Conservation (phyloP, 1,140 invertebrate genomes). For the Drosophila tani region DNA sequence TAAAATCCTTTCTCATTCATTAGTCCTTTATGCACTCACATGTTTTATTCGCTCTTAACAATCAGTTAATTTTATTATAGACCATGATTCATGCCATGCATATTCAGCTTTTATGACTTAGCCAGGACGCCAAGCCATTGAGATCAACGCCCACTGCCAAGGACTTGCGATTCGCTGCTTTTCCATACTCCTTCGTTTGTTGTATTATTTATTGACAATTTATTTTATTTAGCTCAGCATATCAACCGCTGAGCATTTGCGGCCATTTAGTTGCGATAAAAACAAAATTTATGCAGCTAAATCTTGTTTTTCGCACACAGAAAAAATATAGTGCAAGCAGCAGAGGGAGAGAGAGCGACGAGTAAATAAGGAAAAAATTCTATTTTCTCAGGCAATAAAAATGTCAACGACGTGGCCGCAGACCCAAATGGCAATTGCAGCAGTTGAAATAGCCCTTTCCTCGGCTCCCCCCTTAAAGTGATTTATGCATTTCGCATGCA, state of each 20-base stretch:
- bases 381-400: slow-evolving; percentile 83
- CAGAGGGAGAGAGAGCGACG: background rate
- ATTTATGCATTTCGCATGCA: slow-evolving; percentile 81
- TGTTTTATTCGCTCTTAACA: slow-evolving; percentile 13
- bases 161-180: slow-evolving; percentile 12
- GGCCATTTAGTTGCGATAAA: slow-evolving; percentile 80
- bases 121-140: slow-evolving; percentile 22
- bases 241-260: slow-evolving; percentile 70
- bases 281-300: slow-evolving; percentile 73
- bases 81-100: slow-evolving; percentile 48
- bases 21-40: background rate
- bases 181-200: slow-evolving; percentile 14
- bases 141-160: slow-evolving; percentile 50
- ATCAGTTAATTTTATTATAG: slow-evolving; percentile 35
- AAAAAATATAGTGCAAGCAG: slow-evolving; percentile 32
- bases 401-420: slow-evolving; percentile 74
- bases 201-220: slow-evolving; percentile 67
- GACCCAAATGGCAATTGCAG: slow-evolving; percentile 67
- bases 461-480: slow-evolving; percentile 27
- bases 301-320: slow-evolving; percentile 40
- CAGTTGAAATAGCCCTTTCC: slow-evolving; percentile 35
- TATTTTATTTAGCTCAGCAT: slow-evolving; percentile 74
- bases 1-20: background rate
- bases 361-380: slow-evolving; percentile 68
- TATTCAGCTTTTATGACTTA: slow-evolving; percentile 47